Percentiles rank a stretch among this genome's conserved stretches.
phyloP scores from a whole-genome alignment of 2,888 invertebrate genomes.

The Nomada ferruginata region DNA sequence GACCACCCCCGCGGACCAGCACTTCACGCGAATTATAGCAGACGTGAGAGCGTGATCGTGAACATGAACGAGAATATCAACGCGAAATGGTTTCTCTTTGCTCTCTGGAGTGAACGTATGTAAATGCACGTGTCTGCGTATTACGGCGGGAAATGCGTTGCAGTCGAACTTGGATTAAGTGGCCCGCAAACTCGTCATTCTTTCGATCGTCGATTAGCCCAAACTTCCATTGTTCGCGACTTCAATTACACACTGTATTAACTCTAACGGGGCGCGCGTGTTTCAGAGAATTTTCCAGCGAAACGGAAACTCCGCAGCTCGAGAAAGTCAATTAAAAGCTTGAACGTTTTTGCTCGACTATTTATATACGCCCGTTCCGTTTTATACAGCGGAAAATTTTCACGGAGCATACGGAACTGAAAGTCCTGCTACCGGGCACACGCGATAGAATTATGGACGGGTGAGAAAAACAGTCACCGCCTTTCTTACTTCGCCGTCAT shows the following conservation, averaged over 20 bases:
- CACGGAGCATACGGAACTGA: too few species aligned
- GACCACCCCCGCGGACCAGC: background rate
- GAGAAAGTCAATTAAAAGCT: conserved; percentile 20
- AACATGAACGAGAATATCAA: too few species aligned
- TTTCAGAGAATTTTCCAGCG: conserved; percentile 19
- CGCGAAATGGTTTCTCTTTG: background rate
- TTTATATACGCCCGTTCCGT: background rate
- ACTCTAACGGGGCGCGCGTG: background rate
- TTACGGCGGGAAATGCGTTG: conserved; percentile 4
- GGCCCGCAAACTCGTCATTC: conserved; percentile 34
- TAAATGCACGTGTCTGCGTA: background rate
- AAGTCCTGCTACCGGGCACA: too few species aligned
- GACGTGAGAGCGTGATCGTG: too few species aligned
- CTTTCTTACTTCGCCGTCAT: too few species aligned
- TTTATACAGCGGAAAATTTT: conserved; percentile 5
- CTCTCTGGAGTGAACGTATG: background rate
- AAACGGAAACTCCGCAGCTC: background rate
- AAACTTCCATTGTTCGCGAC: conserved; percentile 13
- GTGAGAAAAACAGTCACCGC: too few species aligned
- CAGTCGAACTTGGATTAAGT: conserved; percentile 20
- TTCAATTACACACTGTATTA: conserved; percentile 47
- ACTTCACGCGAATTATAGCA: background rate
- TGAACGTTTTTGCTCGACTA: background rate
- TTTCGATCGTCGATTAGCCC: conserved; percentile 37
- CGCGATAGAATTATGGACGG: too few species aligned